Evolutionary conservation across 1,140 invertebrate genomes (phyloP).

Genomic region (Eurosta solidaginis): DNA sequence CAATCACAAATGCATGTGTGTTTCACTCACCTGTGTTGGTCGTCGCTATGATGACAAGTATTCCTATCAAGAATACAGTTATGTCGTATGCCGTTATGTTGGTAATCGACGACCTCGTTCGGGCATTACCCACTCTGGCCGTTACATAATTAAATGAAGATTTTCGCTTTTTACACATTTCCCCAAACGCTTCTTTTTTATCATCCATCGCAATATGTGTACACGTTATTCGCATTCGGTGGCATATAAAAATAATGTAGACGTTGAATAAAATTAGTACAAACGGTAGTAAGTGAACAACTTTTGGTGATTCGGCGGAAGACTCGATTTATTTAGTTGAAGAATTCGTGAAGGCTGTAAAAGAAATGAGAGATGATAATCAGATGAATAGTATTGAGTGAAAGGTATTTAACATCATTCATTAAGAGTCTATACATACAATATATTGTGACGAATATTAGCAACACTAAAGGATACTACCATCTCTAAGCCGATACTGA

Average conservation of each 20-base stretch:
- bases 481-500: no score
- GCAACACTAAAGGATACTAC: no score
- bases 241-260: neutral
- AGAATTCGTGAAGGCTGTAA: neutral
- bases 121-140: neutral
- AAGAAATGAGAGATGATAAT: neutral
- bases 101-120: neutral
- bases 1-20: neutral
- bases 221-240: neutral
- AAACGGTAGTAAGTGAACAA: neutral
- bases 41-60: neutral
- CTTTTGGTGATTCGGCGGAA: neutral
- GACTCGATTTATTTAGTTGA: constrained; percentile 1
- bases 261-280: neutral
- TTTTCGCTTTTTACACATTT: constrained; percentile 9
- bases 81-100: neutral
- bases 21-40: constrained; percentile 1
- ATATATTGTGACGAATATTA: no score
- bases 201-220: neutral
- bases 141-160: neutral
- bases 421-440: no score
- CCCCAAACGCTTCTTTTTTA: neutral
- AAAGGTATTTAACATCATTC: no score
- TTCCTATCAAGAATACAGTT: neutral
- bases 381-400: neutral